A percentile compares a stretch with the other conserved stretches of the same genome.
These are phyloP conservation scores for Labia minor DNA, from an alignment of 2,888 invertebrate species.

Conservation along the genomic window DNA sequence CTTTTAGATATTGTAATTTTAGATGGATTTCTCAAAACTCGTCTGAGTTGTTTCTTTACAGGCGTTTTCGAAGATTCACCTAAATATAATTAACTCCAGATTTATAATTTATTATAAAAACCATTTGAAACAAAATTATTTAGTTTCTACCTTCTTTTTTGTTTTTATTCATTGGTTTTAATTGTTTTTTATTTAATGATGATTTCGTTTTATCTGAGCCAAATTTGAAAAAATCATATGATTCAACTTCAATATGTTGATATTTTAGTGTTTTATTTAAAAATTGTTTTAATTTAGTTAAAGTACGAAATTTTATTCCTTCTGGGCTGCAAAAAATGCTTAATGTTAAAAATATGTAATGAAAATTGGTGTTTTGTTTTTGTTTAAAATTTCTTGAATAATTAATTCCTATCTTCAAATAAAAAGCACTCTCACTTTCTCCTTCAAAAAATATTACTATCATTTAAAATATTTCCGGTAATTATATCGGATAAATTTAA, in stretches of 20 bases:
- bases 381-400: too few relatives aligned
- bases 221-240: neutral
- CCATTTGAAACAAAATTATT: too few relatives aligned
- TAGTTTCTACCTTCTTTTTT: neutral
- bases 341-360: neutral
- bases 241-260: neutral
- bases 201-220: neutral
- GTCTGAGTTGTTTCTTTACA: neutral
- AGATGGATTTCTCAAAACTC: neutral
- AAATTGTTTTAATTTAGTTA: constrained; percentile 6
- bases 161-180: neutral
- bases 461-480: too few relatives aligned
- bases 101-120: too few relatives aligned
- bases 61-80: neutral
- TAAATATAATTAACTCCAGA: neutral
- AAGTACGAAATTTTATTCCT: neutral
- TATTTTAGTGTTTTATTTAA: constrained; percentile 6
- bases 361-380: too few relatives aligned
- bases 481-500: too few relatives aligned
- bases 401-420: too few relatives aligned
- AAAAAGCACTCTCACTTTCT: too few relatives aligned
- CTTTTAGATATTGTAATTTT: neutral
- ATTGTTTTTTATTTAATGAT: neutral
- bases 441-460: too few relatives aligned
- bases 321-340: neutral